Evolutionary conservation across 2,888 invertebrate species (phyloP).

Genomic region (Melipona bicolor): DNA sequence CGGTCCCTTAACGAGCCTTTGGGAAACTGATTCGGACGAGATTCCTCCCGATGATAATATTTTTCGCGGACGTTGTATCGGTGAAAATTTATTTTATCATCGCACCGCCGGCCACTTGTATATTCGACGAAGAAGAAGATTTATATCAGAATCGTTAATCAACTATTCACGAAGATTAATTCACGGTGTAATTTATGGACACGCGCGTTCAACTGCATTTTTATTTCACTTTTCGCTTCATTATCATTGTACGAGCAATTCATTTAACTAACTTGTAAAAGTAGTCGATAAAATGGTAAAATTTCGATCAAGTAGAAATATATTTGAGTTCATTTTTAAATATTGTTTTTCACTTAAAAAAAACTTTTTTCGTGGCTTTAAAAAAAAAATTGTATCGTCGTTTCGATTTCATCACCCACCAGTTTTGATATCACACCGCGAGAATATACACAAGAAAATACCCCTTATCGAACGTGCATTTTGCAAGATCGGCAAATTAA

Average conservation of each 20-base stretch:
- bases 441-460: no score
- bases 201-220: neutral
- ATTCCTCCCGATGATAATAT: neutral
- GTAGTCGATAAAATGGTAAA: neutral
- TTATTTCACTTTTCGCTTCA: no score
- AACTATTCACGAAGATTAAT: neutral
- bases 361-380: no score
- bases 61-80: neutral
- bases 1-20: neutral
- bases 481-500: conserved; percentile 51
- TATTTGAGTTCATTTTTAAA: neutral
- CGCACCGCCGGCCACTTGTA: neutral
- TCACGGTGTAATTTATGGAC: neutral
- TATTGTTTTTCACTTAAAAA: neutral
- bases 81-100: neutral
- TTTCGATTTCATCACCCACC: neutral
- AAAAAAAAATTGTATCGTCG: neutral
- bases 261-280: neutral
- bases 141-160: no score
- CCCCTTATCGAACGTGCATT: no score
- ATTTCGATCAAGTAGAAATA: neutral
- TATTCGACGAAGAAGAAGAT: neutral
- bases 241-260: neutral
- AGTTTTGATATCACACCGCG: neutral
- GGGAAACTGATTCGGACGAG: neutral